These are phyloP conservation scores for Nephrotoma appendiculata DNA, from an alignment of 2,888 invertebrate genomes.

Conservation along the genomic window DNA sequence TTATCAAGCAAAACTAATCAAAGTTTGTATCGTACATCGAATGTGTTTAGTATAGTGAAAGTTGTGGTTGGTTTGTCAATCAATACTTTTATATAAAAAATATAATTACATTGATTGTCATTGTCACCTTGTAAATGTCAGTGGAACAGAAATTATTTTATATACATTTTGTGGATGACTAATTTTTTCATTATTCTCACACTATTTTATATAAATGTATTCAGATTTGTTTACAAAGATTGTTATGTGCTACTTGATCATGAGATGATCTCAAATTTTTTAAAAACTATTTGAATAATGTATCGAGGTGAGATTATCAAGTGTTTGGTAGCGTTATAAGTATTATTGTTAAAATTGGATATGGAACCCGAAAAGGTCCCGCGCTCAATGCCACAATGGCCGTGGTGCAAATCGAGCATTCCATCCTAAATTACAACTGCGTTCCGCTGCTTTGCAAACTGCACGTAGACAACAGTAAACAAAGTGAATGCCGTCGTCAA, in stretches of 20 bases:
- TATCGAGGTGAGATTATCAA: too few species aligned
- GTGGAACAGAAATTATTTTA: neutral
- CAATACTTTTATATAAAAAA: neutral
- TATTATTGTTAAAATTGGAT: too few species aligned
- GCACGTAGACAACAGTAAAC: too few species aligned
- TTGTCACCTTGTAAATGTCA: neutral
- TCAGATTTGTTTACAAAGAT: neutral
- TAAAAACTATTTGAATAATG: too few species aligned
- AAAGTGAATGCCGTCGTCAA: too few species aligned
- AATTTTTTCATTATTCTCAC: neutral
- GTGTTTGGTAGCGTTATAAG: too few species aligned
- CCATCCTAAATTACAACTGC: too few species aligned
- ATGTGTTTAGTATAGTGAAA: neutral
- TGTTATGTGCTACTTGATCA: neutral
- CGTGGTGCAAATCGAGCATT: too few species aligned
- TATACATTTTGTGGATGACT: neutral
- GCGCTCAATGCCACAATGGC: too few species aligned
- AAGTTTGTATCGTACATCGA: neutral
- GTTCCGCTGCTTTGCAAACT: too few species aligned
- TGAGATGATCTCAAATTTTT: too few species aligned
- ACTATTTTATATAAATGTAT: neutral
- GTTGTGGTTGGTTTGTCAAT: neutral
- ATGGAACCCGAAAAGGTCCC: too few species aligned
- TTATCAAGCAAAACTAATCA: neutral
- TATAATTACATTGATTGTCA: neutral